Percentiles rank a stretch among this genome's conserved stretches.
phyloP scores from a whole-genome alignment of 1,140 invertebrate genomes.

The Pseudomyrmex pallidus region DNA sequence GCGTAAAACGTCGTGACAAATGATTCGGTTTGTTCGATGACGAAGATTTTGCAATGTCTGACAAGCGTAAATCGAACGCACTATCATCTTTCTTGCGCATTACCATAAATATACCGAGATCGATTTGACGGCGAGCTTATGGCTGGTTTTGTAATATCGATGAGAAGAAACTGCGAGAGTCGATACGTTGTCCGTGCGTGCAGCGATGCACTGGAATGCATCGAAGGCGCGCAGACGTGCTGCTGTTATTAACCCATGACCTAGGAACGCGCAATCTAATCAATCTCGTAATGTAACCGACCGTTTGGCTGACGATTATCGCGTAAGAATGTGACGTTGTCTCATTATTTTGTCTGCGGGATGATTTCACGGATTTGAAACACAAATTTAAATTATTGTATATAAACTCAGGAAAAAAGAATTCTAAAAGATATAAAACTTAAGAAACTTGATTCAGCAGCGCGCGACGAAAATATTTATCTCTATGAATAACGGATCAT shows the following conservation, averaged over 20 bases:
- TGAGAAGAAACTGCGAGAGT: conserved; percentile 28
- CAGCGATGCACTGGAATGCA: conserved; percentile 50
- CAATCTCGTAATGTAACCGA: conserved; percentile 34
- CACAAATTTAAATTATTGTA: neutral
- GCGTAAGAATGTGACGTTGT: conserved; percentile 24
- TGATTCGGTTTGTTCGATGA: conserved; percentile 20
- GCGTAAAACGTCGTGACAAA: conserved; percentile 9
- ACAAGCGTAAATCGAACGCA: conserved; percentile 8
- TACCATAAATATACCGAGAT: conserved; percentile 49
- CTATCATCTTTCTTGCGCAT: conserved; percentile 18
- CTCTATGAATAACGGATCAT: neutral
- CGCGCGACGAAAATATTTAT: conserved; percentile 9
- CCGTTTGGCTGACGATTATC: conserved; percentile 29
- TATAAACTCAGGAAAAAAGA: neutral
- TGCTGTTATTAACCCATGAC: conserved; percentile 49
- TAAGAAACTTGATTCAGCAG: neutral
- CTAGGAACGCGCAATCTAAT: conserved; percentile 31
- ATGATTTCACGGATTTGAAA: conserved; percentile 4
- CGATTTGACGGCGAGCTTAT: conserved; percentile 20
- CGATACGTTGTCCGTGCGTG: conserved; percentile 21
- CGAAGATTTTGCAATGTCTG: conserved; percentile 31
- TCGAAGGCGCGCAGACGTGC: conserved; percentile 20
- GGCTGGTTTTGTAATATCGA: conserved; percentile 50
- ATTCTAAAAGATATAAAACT: neutral
- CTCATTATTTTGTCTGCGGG: conserved; percentile 9